phyloP scores from a whole-genome alignment of 1,140 invertebrate genomes.

The Papilio helenus region DNA sequence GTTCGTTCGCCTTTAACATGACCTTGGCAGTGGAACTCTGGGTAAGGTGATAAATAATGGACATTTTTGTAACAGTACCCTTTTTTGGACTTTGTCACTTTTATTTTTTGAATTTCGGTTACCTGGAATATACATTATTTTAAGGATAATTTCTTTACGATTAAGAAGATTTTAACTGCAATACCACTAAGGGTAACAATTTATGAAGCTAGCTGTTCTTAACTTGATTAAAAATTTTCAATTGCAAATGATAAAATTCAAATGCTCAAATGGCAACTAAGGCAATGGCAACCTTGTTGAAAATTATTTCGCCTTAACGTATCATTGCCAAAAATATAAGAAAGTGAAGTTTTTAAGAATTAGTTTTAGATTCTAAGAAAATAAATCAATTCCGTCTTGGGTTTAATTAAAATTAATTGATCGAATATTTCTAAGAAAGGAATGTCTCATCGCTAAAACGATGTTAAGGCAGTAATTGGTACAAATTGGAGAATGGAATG shows the following conservation, averaged over 20 bases:
- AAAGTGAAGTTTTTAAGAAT: neutral
- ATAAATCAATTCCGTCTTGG: conserved; percentile 1
- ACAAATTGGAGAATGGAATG: conserved; percentile 61
- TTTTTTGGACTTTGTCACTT: conserved; percentile 39
- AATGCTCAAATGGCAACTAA: no score
- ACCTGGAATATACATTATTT: neutral
- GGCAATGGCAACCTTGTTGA: no score
- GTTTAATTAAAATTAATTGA: conserved; percentile 35
- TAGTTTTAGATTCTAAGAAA: neutral
- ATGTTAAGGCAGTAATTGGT: conserved; percentile 59
- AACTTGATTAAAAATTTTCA: no score
- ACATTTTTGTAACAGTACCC: conserved; percentile 58
- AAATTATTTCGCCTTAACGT: no score
- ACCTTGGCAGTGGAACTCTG: conserved; percentile 50
- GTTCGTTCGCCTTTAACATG: conserved; percentile 44
- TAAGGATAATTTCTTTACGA: neutral
- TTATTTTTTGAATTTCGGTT: conserved; percentile 14
- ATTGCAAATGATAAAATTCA: no score
- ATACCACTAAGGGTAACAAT: no score
- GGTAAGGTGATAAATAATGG: conserved; percentile 53
- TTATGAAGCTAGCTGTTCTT: no score
- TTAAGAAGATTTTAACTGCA: neutral
- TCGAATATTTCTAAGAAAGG: conserved; percentile 32
- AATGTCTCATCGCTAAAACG: conserved; percentile 45
- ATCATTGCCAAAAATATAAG: neutral